phyloP scores from a whole-genome alignment of 2,113 vertebrate genomes.

The Micromys minutus region DNA sequence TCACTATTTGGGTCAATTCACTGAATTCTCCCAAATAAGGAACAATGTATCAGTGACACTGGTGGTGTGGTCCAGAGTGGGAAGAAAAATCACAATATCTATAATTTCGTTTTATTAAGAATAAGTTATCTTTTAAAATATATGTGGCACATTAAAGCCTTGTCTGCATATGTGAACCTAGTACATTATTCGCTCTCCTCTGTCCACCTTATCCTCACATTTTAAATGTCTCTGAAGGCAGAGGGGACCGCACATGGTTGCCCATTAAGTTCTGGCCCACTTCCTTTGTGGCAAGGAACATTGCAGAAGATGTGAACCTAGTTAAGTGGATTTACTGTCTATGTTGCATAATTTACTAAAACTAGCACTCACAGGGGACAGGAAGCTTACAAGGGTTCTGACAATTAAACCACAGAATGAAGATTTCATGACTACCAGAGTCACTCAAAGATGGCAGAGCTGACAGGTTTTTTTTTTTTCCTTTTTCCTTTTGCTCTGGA shows the following conservation, averaged over 20 bases:
- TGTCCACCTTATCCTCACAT: too few relatives aligned
- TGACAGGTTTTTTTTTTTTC: neutral
- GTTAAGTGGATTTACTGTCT: neutral
- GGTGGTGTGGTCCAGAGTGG: rapidly evolving
- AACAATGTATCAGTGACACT: neutral
- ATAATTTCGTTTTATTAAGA: neutral
- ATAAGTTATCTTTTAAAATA: neutral
- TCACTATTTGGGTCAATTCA: neutral
- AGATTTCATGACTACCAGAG: conserved; percentile 29
- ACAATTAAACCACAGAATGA: conserved; percentile 5
- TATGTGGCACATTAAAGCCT: neutral
- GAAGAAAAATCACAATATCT: neutral
- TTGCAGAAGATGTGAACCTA: neutral
- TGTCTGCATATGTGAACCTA: neutral
- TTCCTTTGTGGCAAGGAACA: neutral
- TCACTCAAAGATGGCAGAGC: conserved; percentile 33
- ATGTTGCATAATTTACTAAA: conserved; percentile 35
- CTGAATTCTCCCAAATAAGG: neutral
- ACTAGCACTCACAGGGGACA: neutral
- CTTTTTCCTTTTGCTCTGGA: neutral
- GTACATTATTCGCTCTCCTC: neutral
- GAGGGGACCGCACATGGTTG: neutral
- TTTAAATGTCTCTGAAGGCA: neutral
- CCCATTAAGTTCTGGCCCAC: neutral
- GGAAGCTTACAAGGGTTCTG: conserved; percentile 11